These are phyloP conservation scores for Sylvia atricapilla DNA, from an alignment of 2,113 vertebrate genomes.

Conservation along the genomic window DNA sequence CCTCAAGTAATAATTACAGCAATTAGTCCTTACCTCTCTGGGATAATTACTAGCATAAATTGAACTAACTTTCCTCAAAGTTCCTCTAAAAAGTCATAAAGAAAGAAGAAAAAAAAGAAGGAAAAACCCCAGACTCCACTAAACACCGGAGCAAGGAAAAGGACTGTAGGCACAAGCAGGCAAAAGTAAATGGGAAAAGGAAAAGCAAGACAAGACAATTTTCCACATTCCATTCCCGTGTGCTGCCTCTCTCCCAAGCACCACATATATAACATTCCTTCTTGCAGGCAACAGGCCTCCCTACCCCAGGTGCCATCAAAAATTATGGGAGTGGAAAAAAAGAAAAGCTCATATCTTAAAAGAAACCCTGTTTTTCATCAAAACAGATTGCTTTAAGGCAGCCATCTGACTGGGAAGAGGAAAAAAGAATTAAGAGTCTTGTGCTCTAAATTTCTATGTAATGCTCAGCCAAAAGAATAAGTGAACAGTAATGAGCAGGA, in stretches of 20 bases:
- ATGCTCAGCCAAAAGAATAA: slow-evolving; percentile 10
- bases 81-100: not conserved
- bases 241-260: not conserved
- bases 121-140: not conserved
- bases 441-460: not conserved
- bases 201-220: slow-evolving; percentile 48
- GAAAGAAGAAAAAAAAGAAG: not conserved
- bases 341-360: not conserved
- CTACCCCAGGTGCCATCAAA: slow-evolving; percentile 48
- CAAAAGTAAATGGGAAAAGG: not conserved
- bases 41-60: not conserved
- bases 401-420: not conserved
- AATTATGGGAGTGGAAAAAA: slow-evolving; percentile 24
- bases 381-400: slow-evolving; percentile 23
- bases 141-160: not conserved
- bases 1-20: slow-evolving; percentile 16
- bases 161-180: not conserved
- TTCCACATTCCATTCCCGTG: slow-evolving; percentile 45
- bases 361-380: slow-evolving; percentile 39
- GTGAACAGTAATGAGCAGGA: not conserved
- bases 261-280: slow-evolving; percentile 45
- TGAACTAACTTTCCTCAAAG: not conserved
- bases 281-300: slow-evolving; percentile 26
- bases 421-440: not conserved
- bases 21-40: not conserved